Evolutionary conservation across 2,888 invertebrate species (phyloP).

Genomic region (Alitta virens): DNA sequence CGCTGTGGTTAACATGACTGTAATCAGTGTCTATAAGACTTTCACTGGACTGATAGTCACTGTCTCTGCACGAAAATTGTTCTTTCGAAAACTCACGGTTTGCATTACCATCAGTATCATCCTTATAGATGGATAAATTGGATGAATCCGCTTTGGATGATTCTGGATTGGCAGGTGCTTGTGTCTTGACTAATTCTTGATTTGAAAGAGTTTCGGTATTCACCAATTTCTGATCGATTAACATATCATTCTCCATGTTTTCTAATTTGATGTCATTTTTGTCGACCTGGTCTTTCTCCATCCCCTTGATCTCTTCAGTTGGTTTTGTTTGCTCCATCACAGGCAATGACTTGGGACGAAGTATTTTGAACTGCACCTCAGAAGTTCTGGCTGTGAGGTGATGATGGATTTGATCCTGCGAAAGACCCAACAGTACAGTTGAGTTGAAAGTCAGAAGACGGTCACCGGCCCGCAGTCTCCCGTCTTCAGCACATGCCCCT

Average conservation of each 20-base stretch:
- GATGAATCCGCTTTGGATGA: too few species aligned
- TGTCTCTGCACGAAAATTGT: slow-evolving; percentile 6
- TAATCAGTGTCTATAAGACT: slow-evolving; percentile 5
- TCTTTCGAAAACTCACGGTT: neutral
- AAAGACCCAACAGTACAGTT: slow-evolving; percentile 71
- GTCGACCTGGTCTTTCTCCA: neutral
- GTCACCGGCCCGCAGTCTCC: slow-evolving; percentile 78
- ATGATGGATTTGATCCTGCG: slow-evolving; percentile 68
- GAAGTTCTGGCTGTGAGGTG: slow-evolving; percentile 81
- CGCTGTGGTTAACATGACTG: neutral
- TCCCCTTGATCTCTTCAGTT: neutral
- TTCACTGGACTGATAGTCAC: slow-evolving; percentile 12
- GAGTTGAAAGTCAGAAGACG: slow-evolving; percentile 89
- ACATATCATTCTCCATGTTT: too few species aligned
- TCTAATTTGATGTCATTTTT: neutral
- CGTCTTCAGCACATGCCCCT: slow-evolving; percentile 66
- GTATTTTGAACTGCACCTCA: slow-evolving; percentile 76
- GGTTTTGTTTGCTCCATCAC: too few species aligned
- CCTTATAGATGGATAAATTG: too few species aligned
- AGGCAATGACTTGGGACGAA: slow-evolving; percentile 27
- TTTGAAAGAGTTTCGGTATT: too few species aligned
- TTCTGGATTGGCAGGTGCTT: too few species aligned
- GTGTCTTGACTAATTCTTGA: too few species aligned
- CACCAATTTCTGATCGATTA: too few species aligned
- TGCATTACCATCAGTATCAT: too few species aligned